Evolutionary conservation across 23 tunicate genomes (phyloP), one percentile per base, ranked within the genome.

Genomic region (Clavelina lepadiformis): DNA sequence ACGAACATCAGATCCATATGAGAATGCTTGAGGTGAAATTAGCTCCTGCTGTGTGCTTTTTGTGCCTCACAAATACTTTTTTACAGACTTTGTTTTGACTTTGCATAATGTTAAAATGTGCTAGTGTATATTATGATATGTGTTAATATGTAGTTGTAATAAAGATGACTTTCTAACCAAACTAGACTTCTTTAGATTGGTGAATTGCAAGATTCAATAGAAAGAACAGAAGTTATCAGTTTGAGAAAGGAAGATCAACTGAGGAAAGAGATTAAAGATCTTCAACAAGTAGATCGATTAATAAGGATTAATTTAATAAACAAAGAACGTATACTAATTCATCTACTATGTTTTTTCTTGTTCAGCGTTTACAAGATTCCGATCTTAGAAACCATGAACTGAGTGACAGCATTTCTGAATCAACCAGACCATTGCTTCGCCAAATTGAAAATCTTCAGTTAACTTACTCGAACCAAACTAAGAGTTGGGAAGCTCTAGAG

Each of bases 401-500:
- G 55, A 69, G 89, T 36, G 83, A 89, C 15, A 71, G 59, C 46
- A 73, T 89, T 1, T 66, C 89, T 2, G 83, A 63, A 13, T 77
- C 88, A 3, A 89, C 97, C 0, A 61, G 97, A 38, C 97, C 97
- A n/a, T 64, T 89, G 4, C 50, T 89, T 8, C 50, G 97, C 8
- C 97, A 89, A 46, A 81, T 89, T 63, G 97, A 81, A 50, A 81
- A 78, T 41, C 44, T 89, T 1, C 96, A 88, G 44, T 44, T 72
- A 19, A 81, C 83, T 1, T 79, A 89, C 33, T 75, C 97, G 13
- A 62, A 80, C 7, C 97, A 79, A 46, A 60, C 79, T 3, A 76
- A 86, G 49, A 65, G 80, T 8, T 89, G 97, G 97, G 80, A 89
- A 20, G 79, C 89, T 2, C 74, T 81, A 7, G 97, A 89, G 31